Evolutionary conservation across 2,888 invertebrate species (phyloP).

Genomic region (Lepas anatifera): DNA sequence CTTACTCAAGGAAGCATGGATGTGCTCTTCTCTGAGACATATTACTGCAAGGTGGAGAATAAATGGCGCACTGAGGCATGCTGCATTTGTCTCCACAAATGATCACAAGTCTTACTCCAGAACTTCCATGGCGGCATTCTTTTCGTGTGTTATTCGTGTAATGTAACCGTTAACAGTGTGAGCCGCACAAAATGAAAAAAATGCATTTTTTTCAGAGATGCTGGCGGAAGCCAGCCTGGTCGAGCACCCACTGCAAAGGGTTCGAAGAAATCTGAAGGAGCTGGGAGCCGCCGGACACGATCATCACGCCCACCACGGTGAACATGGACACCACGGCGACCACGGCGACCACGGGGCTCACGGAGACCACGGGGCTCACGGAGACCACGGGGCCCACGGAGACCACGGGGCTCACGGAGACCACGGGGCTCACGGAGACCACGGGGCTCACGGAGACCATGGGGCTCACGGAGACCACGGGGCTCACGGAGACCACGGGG

Average conservation of each 20-base stretch:
- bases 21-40: too few relatives aligned
- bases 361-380: not conserved
- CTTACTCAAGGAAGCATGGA: too few relatives aligned
- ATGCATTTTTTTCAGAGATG: not conserved
- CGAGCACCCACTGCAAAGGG: not conserved
- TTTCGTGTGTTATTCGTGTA: too few relatives aligned
- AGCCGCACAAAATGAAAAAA: too few relatives aligned
- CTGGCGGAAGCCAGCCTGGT: not conserved
- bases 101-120: too few relatives aligned
- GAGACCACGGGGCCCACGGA: not conserved
- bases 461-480: not conserved
- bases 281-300: not conserved
- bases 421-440: not conserved
- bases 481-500: not conserved
- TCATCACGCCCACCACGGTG: not conserved
- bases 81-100: too few relatives aligned
- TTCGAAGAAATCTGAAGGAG: not conserved
- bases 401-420: not conserved
- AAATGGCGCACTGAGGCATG: too few relatives aligned
- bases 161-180: too few relatives aligned
- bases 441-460: conserved; percentile 4
- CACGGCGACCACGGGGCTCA: not conserved
- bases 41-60: too few relatives aligned
- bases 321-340: not conserved
- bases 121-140: too few relatives aligned